Conservation (phyloP, 1,140 invertebrate genomes). For the Acromyrmex heyeri region DNA sequence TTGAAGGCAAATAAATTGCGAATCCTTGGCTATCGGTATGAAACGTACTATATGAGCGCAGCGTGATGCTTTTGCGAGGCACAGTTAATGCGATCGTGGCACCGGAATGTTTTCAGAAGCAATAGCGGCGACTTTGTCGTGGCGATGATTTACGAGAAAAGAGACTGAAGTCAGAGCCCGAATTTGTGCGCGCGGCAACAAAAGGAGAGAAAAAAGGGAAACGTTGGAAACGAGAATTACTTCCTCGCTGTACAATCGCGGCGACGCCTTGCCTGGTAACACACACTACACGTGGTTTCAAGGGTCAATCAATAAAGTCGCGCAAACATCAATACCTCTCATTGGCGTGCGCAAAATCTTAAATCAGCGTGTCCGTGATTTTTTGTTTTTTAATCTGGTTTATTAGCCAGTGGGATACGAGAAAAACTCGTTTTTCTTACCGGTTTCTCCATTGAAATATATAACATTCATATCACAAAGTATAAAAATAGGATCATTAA, state of each 20-base stretch:
- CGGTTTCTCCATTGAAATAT: not conserved
- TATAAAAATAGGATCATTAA: not conserved
- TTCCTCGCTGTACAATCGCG: not conserved
- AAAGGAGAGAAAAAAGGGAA: slow-evolving; percentile 25
- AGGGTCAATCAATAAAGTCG: slow-evolving; percentile 70
- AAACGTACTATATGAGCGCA: slow-evolving; percentile 15
- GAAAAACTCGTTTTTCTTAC: slow-evolving; percentile 7
- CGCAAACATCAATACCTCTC: slow-evolving; percentile 66
- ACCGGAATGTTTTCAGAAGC: slow-evolving; percentile 38
- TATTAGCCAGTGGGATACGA: not conserved
- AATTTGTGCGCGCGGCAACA: slow-evolving; percentile 23
- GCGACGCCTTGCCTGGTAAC: not conserved
- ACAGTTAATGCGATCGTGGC: slow-evolving; percentile 10
- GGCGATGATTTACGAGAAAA: slow-evolving; percentile 40
- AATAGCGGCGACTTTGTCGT: slow-evolving; percentile 31
- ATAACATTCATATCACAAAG: not conserved
- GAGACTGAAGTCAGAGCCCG: not conserved
- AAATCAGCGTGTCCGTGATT: slow-evolving; percentile 49
- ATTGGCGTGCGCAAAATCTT: slow-evolving; percentile 45
- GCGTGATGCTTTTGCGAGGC: slow-evolving; percentile 42
- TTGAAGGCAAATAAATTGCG: slow-evolving; percentile 24
- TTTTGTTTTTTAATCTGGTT: not conserved
- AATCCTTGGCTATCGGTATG: not conserved
- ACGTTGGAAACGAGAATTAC: slow-evolving; percentile 15
- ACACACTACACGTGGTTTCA: slow-evolving; percentile 42